Base-by-base conservation (phyloP, 1,140 invertebrate species). In the Brachystomella parvula region DNA sequence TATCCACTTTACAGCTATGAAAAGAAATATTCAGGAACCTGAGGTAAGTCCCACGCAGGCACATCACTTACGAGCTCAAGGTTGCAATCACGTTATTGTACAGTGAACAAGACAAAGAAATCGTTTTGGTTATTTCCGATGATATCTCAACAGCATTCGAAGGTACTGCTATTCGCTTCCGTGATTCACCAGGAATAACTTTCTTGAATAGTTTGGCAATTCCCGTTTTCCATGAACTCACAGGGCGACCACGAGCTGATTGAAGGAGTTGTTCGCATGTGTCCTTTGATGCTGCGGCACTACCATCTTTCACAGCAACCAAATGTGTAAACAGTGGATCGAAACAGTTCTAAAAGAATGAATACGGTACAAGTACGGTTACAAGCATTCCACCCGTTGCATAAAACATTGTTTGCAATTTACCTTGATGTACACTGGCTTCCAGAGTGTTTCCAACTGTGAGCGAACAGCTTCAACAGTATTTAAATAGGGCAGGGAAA, bases 1-100 rank as follows among this genome's bases (percentile, higher is more conserved):
- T n/a, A 77, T 98, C 94, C 59, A 96, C 80, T 77, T 68, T 65
- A 32, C 71, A 69, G 31, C 64, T 68, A 32, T 21, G 33, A 24
- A 65, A 65, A 33, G 15, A 53, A n/a, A n/a, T n/a, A n/a, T n/a
- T n/a, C n/a, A n/a, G n/a, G n/a, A n/a, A n/a, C n/a, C n/a, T n/a
- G n/a, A n/a, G n/a, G n/a, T n/a, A n/a, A n/a, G n/a, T n/a, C n/a
- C n/a, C n/a, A n/a, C n/a, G n/a, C n/a, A n/a, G n/a, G n/a, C n/a
- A n/a, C n/a, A n/a, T n/a, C n/a, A 24, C 63, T 72, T 62, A 72
- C 70, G 66, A 35, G 17, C 64, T 61, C 30, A 72, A 58, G 2
- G 63, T 63, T 28, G 59, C 39, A 24, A 67, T 63, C 15, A 72
- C 61, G 21, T 57, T 62, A 26, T 66, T 67, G 30, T 72, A 72